Evolutionary conservation across 2,797 vertebrate species (phyloP), one percentile per base, ranked within the genome.

Genomic region (Florisuga fusca): DNA sequence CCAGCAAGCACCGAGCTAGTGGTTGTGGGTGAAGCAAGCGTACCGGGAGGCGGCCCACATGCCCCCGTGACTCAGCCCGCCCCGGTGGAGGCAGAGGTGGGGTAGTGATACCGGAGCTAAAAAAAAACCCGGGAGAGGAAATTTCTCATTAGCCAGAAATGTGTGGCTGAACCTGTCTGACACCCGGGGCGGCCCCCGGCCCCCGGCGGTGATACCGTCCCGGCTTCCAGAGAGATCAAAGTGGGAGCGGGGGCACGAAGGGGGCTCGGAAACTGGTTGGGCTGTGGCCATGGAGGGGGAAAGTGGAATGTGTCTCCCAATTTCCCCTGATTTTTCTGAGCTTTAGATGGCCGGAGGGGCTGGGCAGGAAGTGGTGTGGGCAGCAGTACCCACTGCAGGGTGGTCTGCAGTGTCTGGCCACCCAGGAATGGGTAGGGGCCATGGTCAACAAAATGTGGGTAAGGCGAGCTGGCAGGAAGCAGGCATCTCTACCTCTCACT

Each of bases 101-200:
- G 92, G 95, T 93, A 95, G 90, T 20, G 95, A 96, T 96, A 96
- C 94, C 36, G 7, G 79, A 88, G 93, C 94, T 96, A 95, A 95
- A 96, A 95, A 72, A 94, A 95, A 77, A 33, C 29, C 75, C 85
- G 31, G 63, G 76, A 94, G 93, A 95, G 95, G 95, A 96, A 96
- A 96, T 96, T 95, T 96, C 94, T 96, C 94, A 96, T 96, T 96
- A 96, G 92, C 54, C 93, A 96, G 93, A 95, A 96, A 96, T 75
- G 95, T 92, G 96, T 26, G 86, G 88, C 93, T 91, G 94, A 95
- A 95, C 95, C 94, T 90, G 94, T 95, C 93, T 88, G 94, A 94
- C 95, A 95, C 91, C 67, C 51, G 25, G 64, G 77, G 72, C 58
- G 33, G 95, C 82, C 90, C 81, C 74, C 29, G 8, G 62, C 46